Conservation (phyloP, 2,113 vertebrate genomes). For the Pluvianellus socialis region DNA sequence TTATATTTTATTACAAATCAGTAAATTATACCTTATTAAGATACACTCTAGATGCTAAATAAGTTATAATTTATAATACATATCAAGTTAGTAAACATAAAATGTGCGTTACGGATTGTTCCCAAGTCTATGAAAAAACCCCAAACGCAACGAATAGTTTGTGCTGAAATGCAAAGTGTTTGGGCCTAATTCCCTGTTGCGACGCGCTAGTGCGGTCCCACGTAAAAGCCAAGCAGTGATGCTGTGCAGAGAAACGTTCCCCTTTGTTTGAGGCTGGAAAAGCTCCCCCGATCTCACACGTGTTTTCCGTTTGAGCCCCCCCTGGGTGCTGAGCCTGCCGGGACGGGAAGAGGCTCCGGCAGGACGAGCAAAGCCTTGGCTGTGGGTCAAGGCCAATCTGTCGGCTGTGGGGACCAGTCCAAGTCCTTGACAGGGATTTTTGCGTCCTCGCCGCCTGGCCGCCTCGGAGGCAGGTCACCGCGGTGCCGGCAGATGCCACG, state of each 20-base stretch:
- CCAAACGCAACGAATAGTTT: not conserved
- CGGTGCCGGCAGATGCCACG: not conserved
- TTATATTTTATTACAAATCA: not conserved
- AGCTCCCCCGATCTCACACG: not conserved
- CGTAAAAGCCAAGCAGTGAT: not conserved
- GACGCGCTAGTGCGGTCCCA: rapidly evolving
- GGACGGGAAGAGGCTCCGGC: not conserved
- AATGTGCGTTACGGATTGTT: not conserved
- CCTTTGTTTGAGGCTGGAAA: not conserved
- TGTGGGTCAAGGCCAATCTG: rapidly evolving
- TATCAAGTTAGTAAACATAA: not conserved
- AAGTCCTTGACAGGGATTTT: not conserved
- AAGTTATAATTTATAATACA: not conserved
- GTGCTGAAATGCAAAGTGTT: not conserved
- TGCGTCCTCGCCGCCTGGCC: not conserved
- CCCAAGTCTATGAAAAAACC: not conserved
- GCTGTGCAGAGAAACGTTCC: not conserved
- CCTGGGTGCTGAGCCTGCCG: not conserved
- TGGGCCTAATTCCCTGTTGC: not conserved
- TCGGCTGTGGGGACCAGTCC: rapidly evolving
- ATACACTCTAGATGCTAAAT: not conserved
- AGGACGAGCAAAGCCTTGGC: not conserved
- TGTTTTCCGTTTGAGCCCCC: not conserved
- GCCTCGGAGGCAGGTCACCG: not conserved
- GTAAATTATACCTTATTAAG: not conserved